phyloP scores from a whole-genome alignment of 2,797 vertebrate genomes.

The Pipistrellus nathusii region DNA sequence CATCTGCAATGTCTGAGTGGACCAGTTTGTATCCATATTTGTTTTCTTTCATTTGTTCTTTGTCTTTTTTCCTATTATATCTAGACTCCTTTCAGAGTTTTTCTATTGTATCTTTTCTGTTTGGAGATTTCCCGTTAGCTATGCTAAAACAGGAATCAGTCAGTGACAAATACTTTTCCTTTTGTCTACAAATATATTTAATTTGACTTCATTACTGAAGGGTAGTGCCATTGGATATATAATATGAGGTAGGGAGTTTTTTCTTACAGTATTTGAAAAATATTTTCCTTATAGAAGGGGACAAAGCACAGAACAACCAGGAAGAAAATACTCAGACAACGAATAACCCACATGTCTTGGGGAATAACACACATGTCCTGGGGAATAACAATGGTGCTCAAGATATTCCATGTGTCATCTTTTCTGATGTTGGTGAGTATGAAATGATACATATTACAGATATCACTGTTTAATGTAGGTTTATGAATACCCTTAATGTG shows the following conservation, averaged over 20 bases:
- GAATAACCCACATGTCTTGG: slow-evolving; percentile 30
- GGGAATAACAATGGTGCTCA: neutral
- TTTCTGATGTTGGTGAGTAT: slow-evolving; percentile 72
- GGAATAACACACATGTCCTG: neutral
- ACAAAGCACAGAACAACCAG: neutral
- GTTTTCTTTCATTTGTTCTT: neutral
- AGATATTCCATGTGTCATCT: neutral
- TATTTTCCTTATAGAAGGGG: slow-evolving; percentile 4
- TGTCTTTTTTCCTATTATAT: neutral
- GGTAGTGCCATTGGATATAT: neutral
- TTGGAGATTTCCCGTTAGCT: slow-evolving; percentile 19
- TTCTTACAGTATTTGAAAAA: neutral
- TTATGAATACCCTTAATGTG: neutral
- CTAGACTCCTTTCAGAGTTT: neutral
- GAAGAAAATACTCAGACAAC: too few relatives aligned
- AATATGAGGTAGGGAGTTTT: neutral
- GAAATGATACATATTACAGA: neutral
- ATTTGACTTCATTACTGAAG: neutral
- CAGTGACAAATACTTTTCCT: slow-evolving; percentile 9
- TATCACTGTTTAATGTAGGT: slow-evolving; percentile 35
- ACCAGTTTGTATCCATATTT: neutral
- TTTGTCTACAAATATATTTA: neutral
- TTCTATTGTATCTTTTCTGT: slow-evolving; percentile 40
- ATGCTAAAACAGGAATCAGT: neutral
- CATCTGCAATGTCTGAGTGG: neutral